Conservation (phyloP, 2,888 invertebrate genomes). For the Phragmatobia fuliginosa region DNA sequence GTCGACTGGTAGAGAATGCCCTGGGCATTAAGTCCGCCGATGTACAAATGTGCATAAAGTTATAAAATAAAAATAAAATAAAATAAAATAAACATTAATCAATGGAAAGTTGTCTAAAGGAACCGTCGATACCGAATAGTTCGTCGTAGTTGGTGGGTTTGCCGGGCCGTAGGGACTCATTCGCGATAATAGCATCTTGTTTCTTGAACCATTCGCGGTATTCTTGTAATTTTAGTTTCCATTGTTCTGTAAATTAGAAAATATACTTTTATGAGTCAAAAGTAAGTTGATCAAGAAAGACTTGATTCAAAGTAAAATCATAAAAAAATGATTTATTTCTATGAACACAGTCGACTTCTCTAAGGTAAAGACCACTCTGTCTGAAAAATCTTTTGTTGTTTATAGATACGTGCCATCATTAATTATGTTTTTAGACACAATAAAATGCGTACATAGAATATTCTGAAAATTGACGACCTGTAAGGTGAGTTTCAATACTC, state of each 20-base stretch:
- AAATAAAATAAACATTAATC: constrained; percentile 88
- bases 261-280: neutral
- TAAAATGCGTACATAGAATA: too few species aligned
- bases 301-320: neutral
- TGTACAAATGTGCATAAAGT: too few species aligned
- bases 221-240: constrained; percentile 91
- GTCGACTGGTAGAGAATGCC: too few species aligned
- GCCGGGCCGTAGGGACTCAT: constrained; percentile 92
- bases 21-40: too few species aligned
- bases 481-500: too few species aligned
- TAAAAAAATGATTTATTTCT: neutral
- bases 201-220: constrained; percentile 93
- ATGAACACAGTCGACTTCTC: too few species aligned
- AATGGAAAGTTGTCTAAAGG: constrained; percentile 93
- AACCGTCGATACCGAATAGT: constrained; percentile 94
- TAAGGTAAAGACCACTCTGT: too few species aligned
- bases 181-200: constrained; percentile 91
- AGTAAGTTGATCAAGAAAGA: neutral
- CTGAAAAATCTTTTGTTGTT: too few species aligned
- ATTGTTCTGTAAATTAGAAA: constrained; percentile 87
- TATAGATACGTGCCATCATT: neutral
- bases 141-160: constrained; percentile 94
- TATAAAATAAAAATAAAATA: too few species aligned
- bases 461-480: too few species aligned
- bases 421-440: neutral